Evolutionary conservation across 2,113 vertebrate genomes (phyloP).

Genomic region (Crotophaga sulcirostris): DNA sequence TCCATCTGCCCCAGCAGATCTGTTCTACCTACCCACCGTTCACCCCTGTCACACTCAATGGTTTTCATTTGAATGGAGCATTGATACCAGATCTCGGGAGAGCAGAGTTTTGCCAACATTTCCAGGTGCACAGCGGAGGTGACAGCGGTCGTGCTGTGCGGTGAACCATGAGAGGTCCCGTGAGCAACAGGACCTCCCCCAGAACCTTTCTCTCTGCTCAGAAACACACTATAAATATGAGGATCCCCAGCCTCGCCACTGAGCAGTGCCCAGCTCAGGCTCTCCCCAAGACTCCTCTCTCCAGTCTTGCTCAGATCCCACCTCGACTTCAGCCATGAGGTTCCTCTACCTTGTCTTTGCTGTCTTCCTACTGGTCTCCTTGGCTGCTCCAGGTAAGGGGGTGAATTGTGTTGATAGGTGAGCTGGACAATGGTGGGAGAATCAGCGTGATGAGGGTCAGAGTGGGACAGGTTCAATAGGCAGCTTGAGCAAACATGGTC

Average conservation of each 20-base stretch:
- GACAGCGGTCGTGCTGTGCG: not conserved
- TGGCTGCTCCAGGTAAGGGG: slow-evolving; percentile 39
- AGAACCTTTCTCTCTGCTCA: not conserved
- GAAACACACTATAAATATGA: not conserved
- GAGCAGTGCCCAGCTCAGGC: not conserved
- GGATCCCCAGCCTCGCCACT: not conserved
- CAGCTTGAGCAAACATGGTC: fast-evolving
- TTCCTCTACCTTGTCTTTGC: not conserved
- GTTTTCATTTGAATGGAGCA: not conserved
- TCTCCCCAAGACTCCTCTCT: not conserved
- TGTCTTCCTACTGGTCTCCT: slow-evolving; percentile 15
- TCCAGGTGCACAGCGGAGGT: not conserved
- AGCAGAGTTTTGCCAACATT: not conserved
- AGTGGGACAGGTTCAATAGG: not conserved
- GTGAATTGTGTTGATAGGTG: too few species aligned
- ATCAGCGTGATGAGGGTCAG: not conserved
- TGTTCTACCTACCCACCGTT: not conserved
- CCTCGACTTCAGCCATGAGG: slow-evolving; percentile 17
- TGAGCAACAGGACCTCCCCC: not conserved
- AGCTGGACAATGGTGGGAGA: not conserved
- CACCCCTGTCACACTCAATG: not conserved
- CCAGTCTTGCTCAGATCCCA: not conserved
- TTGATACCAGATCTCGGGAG: not conserved
- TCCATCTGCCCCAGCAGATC: slow-evolving; percentile 37
- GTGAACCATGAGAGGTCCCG: not conserved